phyloP scores from a whole-genome alignment of 2,888 invertebrate genomes.

The Mythimna vitellina region DNA sequence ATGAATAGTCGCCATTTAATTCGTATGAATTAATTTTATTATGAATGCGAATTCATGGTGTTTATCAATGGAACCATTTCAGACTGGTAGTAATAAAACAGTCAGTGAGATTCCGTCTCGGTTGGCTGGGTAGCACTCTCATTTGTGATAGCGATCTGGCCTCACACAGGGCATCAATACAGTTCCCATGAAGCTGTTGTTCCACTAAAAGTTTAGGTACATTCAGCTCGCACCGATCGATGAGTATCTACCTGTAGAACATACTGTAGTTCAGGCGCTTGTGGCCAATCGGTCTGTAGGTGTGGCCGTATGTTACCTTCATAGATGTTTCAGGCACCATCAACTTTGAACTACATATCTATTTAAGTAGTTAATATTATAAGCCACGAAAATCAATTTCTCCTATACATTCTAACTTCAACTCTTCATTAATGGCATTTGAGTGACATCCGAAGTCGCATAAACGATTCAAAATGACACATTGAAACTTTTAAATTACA shows the following conservation, averaged over 20 bases:
- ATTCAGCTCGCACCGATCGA: conserved; percentile 7
- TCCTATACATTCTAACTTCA: neutral
- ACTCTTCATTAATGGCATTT: no score
- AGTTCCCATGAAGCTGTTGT: conserved; percentile 24
- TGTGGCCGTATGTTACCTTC: conserved; percentile 28
- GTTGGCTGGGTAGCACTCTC: conserved; percentile 56
- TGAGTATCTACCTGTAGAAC: conserved; percentile 34
- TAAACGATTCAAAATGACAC: neutral
- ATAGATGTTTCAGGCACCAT: neutral
- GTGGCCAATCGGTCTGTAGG: conserved; percentile 1
- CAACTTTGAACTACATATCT: neutral
- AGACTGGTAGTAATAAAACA: conserved; percentile 36
- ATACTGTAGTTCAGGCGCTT: conserved; percentile 16
- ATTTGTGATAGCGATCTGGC: conserved; percentile 63
- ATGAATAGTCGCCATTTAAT: conserved; percentile 40
- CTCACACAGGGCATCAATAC: conserved; percentile 52
- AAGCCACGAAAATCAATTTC: neutral
- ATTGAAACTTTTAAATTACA: neutral
- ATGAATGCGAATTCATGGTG: conserved; percentile 41
- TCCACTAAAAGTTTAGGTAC: conserved; percentile 20
- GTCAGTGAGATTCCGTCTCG: conserved; percentile 50
- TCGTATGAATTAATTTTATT: conserved; percentile 41
- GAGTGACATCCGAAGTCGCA: neutral
- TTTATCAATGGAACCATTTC: conserved; percentile 51
- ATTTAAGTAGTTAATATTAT: conserved; percentile 12